A percentile compares a stretch with the other conserved stretches of the same genome.
Evolutionary conservation across 1,140 invertebrate genomes (phyloP).

Genomic region (Plutomurus gul): DNA sequence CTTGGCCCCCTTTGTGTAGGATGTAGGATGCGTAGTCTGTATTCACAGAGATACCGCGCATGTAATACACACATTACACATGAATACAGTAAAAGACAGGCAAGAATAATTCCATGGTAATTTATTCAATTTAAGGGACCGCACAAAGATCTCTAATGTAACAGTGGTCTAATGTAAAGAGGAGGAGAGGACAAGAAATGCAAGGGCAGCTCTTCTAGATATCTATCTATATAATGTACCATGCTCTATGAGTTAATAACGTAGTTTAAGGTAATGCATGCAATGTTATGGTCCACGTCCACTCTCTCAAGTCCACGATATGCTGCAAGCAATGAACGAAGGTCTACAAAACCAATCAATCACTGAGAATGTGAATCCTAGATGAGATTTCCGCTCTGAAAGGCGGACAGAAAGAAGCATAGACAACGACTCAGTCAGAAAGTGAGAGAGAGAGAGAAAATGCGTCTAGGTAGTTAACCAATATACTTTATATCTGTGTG

Average conservation of each 20-base stretch:
- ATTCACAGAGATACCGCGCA: no score
- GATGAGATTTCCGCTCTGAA: slow-evolving; percentile 44
- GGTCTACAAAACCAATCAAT: slow-evolving; percentile 46
- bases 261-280: slow-evolving; percentile 4
- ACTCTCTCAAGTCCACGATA: not conserved
- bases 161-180: no score
- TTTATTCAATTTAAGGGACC: not conserved
- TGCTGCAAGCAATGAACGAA: not conserved
- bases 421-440: not conserved
- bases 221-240: no score
- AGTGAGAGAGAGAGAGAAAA: slow-evolving; percentile 34
- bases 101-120: not conserved
- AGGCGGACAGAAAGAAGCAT: not conserved
- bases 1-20: no score
- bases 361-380: slow-evolving; percentile 42
- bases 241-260: not conserved
- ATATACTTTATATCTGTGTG: not conserved
- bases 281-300: not conserved
- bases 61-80: no score
- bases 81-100: no score
- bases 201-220: not conserved
- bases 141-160: no score
- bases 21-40: no score
- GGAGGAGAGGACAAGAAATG: not conserved
- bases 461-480: no score